These are phyloP conservation scores for Ceuthmochares aereus DNA, from an alignment of 2,113 vertebrate species.

Conservation along the genomic window DNA sequence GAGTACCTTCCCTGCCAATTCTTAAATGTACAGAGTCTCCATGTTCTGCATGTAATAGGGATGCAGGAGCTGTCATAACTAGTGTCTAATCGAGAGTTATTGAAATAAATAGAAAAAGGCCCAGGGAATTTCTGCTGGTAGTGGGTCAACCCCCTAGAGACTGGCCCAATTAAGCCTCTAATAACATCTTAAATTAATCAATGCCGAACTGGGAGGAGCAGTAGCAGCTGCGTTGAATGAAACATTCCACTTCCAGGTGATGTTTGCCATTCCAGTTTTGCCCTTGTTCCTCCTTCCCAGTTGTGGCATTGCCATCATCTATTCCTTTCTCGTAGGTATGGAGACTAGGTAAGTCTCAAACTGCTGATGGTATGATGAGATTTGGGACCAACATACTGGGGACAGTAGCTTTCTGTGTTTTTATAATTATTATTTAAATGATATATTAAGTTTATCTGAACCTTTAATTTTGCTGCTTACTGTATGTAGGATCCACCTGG, in stretches of 20 bases:
- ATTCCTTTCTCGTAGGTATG: neutral
- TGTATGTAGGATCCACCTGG: slow-evolving; percentile 71
- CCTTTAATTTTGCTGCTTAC: slow-evolving; percentile 72
- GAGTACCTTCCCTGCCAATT: neutral
- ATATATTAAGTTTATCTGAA: slow-evolving; percentile 67
- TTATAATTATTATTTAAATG: slow-evolving; percentile 69
- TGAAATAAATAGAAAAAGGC: neutral
- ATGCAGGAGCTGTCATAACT: neutral
- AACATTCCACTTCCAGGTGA: neutral
- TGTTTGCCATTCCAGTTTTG: slow-evolving; percentile 5
- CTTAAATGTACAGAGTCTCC: neutral
- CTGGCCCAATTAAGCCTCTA: neutral
- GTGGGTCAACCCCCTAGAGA: neutral
- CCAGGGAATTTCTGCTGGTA: neutral
- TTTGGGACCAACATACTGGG: slow-evolving; percentile 44
- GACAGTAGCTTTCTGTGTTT: slow-evolving; percentile 54
- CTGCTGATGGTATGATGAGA: slow-evolving; percentile 18
- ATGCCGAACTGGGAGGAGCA: slow-evolving; percentile 10
- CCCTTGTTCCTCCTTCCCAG: neutral
- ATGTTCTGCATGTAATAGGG: neutral
- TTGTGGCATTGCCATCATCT: slow-evolving; percentile 28
- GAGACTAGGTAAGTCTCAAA: slow-evolving; percentile 21
- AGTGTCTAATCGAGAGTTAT: neutral
- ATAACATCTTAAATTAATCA: neutral
- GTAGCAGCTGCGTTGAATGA: slow-evolving; percentile 13